Percentiles rank a stretch among this genome's conserved stretches.
These are phyloP conservation scores for Radopholus similis DNA, from an alignment of 1,140 invertebrate species.

Conservation along the genomic window DNA sequence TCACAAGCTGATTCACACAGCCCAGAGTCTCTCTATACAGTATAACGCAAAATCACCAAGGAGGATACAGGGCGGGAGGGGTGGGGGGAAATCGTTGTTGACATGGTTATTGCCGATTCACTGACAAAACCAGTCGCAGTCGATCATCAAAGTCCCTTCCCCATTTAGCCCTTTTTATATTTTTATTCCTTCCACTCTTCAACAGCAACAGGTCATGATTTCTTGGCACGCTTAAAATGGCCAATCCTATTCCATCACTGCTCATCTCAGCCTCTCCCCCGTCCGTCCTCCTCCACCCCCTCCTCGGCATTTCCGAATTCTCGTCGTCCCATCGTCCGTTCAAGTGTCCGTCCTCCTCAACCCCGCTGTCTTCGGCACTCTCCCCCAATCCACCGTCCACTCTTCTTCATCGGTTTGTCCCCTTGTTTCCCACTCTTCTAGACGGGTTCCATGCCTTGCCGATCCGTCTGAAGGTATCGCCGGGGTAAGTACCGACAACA, in stretches of 20 bases:
- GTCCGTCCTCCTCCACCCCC: background rate
- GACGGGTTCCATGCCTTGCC: slow-evolving; percentile 24
- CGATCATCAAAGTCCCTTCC: too few species aligned
- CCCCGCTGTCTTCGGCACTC: background rate
- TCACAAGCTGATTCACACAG: too few species aligned
- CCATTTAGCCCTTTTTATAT: too few species aligned
- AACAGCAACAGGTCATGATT: background rate
- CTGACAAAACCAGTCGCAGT: too few species aligned
- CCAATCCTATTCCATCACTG: too few species aligned
- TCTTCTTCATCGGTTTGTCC: background rate
- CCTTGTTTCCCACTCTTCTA: background rate
- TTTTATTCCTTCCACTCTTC: background rate
- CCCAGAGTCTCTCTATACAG: too few species aligned
- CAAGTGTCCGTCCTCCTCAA: background rate
- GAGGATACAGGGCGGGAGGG: too few species aligned
- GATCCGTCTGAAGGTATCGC: slow-evolving; percentile 24
- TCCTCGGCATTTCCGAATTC: background rate
- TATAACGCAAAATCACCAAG: too few species aligned
- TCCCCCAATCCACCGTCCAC: background rate
- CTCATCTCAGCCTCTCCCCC: background rate
- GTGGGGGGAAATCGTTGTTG: too few species aligned
- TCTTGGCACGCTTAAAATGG: too few species aligned
- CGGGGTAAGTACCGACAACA: too few species aligned
- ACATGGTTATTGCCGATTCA: too few species aligned
- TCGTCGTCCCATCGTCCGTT: background rate